Evolutionary conservation across 1,140 invertebrate species (phyloP).

Genomic region (Periplaneta americana): DNA sequence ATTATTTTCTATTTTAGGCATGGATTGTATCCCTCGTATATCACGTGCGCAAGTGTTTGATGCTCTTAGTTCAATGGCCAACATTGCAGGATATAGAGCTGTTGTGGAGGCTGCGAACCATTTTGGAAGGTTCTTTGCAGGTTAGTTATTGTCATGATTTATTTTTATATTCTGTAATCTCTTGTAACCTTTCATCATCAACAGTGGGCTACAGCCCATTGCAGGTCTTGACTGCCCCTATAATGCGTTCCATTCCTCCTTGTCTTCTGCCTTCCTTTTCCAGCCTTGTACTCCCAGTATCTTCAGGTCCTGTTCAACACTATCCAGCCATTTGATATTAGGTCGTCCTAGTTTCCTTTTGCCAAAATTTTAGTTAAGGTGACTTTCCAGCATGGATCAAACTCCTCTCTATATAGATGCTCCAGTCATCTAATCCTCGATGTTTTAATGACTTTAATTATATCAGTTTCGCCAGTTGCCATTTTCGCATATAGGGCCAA

Average conservation of each 20-base stretch:
- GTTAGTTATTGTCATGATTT: conserved; percentile 42
- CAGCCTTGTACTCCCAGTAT: too few relatives aligned
- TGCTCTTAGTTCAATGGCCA: conserved; percentile 88
- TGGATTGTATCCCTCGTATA: conserved; percentile 82
- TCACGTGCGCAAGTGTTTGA: conserved; percentile 84
- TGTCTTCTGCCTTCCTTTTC: not conserved
- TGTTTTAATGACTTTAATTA: too few relatives aligned
- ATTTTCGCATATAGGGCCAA: too few relatives aligned
- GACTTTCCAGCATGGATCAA: too few relatives aligned
- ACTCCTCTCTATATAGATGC: too few relatives aligned
- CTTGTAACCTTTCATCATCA: not conserved
- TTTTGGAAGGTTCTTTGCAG: conserved; percentile 85
- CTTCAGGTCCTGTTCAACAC: too few relatives aligned
- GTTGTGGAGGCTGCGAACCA: conserved; percentile 86
- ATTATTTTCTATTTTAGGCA: conserved; percentile 45
- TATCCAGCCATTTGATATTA: too few relatives aligned
- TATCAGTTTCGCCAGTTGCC: too few relatives aligned
- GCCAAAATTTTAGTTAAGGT: too few relatives aligned
- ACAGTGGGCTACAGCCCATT: not conserved
- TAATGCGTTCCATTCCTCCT: not conserved
- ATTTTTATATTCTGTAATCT: too few relatives aligned
- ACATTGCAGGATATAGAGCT: conserved; percentile 85
- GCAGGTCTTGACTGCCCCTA: not conserved
- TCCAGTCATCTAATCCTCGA: too few relatives aligned
- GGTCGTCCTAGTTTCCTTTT: too few relatives aligned